Conservation (phyloP, 2,888 invertebrate species). For the Eilema depressum region DNA sequence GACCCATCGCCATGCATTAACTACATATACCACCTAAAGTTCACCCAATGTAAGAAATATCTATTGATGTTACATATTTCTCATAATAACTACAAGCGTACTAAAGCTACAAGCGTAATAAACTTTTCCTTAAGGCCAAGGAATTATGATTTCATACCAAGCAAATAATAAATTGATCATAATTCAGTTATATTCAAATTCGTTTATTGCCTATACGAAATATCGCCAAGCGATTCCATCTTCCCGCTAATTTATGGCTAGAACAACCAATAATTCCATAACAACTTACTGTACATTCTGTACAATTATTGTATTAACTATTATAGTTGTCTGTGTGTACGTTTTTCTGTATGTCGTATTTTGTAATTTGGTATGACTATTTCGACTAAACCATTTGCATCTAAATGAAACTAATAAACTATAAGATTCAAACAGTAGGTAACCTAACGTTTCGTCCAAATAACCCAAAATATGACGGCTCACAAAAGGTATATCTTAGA, state of each 20-base stretch:
- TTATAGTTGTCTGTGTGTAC: neutral
- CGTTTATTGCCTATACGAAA: too few species aligned
- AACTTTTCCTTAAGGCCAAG: too few species aligned
- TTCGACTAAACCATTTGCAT: too few species aligned
- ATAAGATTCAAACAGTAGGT: neutral
- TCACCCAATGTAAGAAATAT: neutral
- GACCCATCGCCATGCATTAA: neutral
- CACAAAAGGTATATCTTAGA: neutral
- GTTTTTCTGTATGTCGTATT: neutral
- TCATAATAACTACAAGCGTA: neutral
- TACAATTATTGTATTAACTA: too few species aligned
- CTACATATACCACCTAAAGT: neutral
- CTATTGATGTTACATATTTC: conserved; percentile 1
- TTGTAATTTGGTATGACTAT: neutral
- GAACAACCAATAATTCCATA: neutral
- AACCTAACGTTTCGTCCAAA: neutral
- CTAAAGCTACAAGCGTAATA: too few species aligned
- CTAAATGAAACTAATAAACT: too few species aligned
- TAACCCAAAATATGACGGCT: neutral
- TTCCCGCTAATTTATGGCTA: neutral
- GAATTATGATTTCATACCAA: too few species aligned
- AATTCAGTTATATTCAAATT: too few species aligned
- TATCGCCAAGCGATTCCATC: too few species aligned
- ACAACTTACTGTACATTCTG: neutral
- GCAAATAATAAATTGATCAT: too few species aligned